A percentile compares a stretch with the other conserved stretches of the same genome.
Evolutionary conservation across 2,113 vertebrate species (phyloP).

Genomic region (Siphamia tubifer): DNA sequence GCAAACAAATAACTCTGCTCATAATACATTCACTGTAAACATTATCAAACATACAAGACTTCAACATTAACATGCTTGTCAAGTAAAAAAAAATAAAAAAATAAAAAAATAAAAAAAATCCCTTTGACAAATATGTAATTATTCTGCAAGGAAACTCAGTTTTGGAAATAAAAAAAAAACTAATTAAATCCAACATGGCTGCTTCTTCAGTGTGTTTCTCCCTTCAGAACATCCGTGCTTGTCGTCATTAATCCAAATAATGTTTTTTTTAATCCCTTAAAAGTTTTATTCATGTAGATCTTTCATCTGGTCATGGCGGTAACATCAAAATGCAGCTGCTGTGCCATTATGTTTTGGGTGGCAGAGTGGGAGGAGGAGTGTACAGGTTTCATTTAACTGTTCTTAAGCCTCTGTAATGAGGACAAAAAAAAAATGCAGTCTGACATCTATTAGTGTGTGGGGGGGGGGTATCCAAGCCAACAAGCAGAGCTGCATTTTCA

Average conservation of each 20-base stretch:
- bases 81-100: too few species aligned
- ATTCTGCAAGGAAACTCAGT: neutral
- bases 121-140: neutral
- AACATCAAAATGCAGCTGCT: slow-evolving; percentile 41
- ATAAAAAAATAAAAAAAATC: too few species aligned
- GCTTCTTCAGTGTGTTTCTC: neutral
- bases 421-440: slow-evolving; percentile 11
- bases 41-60: neutral
- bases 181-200: slow-evolving; percentile 12
- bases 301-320: slow-evolving; percentile 9
- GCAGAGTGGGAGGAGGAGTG: neutral
- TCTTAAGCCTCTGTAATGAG: slow-evolving; percentile 62
- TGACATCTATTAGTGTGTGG: slow-evolving; percentile 43
- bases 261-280: slow-evolving; percentile 53
- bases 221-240: slow-evolving; percentile 15
- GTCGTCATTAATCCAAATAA: slow-evolving; percentile 15
- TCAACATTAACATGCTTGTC: too few species aligned
- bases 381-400: slow-evolving; percentile 41
- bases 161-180: neutral
- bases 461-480: too few species aligned
- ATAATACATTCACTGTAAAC: neutral
- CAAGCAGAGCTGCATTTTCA: neutral
- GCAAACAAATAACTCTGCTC: slow-evolving; percentile 1
- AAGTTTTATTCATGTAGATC: slow-evolving; percentile 41
- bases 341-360: slow-evolving; percentile 37